phyloP scores from a whole-genome alignment of 2,113 vertebrate species.

The Pterophyllum scalare region DNA sequence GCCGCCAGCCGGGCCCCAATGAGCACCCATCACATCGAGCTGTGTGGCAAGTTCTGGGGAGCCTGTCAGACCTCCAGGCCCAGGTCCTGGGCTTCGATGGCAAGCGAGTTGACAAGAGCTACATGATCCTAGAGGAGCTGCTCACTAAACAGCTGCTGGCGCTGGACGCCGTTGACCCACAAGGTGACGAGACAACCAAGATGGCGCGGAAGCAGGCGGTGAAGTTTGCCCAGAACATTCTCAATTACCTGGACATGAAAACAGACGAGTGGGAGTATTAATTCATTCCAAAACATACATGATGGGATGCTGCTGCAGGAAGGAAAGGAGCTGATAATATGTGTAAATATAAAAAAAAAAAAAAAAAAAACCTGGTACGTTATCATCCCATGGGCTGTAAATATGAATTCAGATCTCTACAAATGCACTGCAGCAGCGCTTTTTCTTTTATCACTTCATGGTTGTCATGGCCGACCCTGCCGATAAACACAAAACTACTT shows the following conservation, averaged over 20 bases:
- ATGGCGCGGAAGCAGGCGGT: slow-evolving; percentile 93
- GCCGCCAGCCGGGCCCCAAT: slow-evolving; percentile 75
- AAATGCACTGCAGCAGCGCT: slow-evolving; percentile 75
- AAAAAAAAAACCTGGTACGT: slow-evolving; percentile 20
- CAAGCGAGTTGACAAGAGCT: slow-evolving; percentile 93
- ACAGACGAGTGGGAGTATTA: slow-evolving; percentile 97
- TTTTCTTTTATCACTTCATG: slow-evolving; percentile 49
- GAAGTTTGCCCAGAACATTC: slow-evolving; percentile 95
- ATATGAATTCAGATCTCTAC: slow-evolving; percentile 66
- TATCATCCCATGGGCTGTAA: slow-evolving; percentile 60
- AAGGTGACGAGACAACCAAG: slow-evolving; percentile 90
- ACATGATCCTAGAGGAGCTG: slow-evolving; percentile 93
- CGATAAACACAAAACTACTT: slow-evolving; percentile 58
- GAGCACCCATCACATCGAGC: slow-evolving; percentile 86
- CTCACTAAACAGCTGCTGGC: slow-evolving; percentile 95
- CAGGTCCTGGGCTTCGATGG: slow-evolving; percentile 93
- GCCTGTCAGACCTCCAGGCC: slow-evolving; percentile 90
- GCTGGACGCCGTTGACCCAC: slow-evolving; percentile 94
- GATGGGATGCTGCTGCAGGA: slow-evolving; percentile 8
- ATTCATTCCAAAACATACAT: neutral
- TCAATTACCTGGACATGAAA: slow-evolving; percentile 96
- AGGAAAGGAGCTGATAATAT: slow-evolving; percentile 25
- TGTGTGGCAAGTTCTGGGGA: slow-evolving; percentile 90
- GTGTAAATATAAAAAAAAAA: slow-evolving; percentile 41
- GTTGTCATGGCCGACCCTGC: slow-evolving; percentile 47